Evolutionary conservation across 1,140 invertebrate species (phyloP), one percentile per base, ranked within the genome.

Genomic region (Gryon sp.): DNA sequence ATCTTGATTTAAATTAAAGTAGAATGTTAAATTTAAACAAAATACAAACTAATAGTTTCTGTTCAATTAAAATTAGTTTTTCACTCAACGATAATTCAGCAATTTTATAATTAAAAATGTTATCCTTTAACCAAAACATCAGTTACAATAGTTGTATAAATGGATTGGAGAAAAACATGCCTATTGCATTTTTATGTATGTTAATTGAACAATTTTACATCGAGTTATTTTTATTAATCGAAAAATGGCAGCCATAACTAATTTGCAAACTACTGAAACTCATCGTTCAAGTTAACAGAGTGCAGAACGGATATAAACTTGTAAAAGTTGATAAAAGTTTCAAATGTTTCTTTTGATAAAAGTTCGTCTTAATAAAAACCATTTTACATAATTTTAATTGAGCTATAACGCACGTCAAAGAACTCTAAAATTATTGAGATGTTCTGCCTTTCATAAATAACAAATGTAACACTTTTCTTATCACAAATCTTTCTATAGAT

Each of bases 341-440:
- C 14, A 62, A 62, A 62, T 50, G 38, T 24, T 62, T 40, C 22
- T 28, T 46, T 62, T 50, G 59, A 50, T 28, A 40, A 48, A 50
- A 50, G 30, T 48, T 48, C 28, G 38, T 38, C 34, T 48, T 19
- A 6, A 22, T 40, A 4, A 48, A n/a, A 48, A 62, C 40, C 22
- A 41, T 52, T 50, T 43, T 40, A 50, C 46, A 52, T 9, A 41
- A 52, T 63, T 63, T 20, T 11, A 43, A 26, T 62, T 16, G 22
- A n/a, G n/a, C 38, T 40, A 60, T 36, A 18, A 60, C 14, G 41
- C n/a, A 7, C 45, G 57, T 38, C 22, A 50, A 48, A 40, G 30
- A 48, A 1, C 20, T 48, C 12, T 4, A 15, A 36, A 62, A 48
- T 38, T 48, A 50, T 40, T 19, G 32, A 38, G 18, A 11, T 15